phyloP scores from a whole-genome alignment of 2,797 vertebrate species.

The Pangasius macronema region DNA sequence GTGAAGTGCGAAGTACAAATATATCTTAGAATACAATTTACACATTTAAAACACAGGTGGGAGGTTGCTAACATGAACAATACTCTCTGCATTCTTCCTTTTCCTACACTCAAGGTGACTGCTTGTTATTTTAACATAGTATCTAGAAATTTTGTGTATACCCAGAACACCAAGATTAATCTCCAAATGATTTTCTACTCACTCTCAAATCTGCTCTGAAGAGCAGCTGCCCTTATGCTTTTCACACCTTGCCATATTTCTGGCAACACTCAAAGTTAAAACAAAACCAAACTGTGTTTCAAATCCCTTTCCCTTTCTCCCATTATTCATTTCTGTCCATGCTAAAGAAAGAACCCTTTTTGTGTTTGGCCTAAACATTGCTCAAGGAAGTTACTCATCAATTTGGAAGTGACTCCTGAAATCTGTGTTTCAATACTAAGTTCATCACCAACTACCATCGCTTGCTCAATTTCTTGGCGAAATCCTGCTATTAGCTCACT shows the following conservation, averaged over 20 bases:
- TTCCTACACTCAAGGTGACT: not conserved
- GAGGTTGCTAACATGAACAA: not conserved
- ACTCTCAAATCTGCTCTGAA: not conserved
- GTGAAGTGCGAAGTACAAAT: not conserved
- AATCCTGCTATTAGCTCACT: not conserved
- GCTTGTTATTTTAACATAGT: not conserved
- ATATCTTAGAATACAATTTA: too few species aligned
- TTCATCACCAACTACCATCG: not conserved
- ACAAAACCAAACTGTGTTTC: not conserved
- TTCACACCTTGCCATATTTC: not conserved
- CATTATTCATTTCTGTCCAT: constrained; percentile 42
- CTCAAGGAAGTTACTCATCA: not conserved
- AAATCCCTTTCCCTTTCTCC: constrained; percentile 13
- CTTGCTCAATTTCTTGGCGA: not conserved
- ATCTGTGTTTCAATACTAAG: not conserved
- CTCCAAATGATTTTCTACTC: not conserved
- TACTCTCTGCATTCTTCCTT: not conserved
- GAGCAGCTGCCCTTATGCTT: not conserved
- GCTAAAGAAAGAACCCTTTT: constrained; percentile 48
- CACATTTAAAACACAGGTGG: not conserved
- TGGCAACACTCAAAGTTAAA: not conserved
- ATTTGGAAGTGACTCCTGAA: not conserved
- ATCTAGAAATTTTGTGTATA: not conserved
- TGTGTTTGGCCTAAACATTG: not conserved
- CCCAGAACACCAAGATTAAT: not conserved